phyloP scores from a whole-genome alignment of 2,113 vertebrate species.

The Malurus elegans region DNA sequence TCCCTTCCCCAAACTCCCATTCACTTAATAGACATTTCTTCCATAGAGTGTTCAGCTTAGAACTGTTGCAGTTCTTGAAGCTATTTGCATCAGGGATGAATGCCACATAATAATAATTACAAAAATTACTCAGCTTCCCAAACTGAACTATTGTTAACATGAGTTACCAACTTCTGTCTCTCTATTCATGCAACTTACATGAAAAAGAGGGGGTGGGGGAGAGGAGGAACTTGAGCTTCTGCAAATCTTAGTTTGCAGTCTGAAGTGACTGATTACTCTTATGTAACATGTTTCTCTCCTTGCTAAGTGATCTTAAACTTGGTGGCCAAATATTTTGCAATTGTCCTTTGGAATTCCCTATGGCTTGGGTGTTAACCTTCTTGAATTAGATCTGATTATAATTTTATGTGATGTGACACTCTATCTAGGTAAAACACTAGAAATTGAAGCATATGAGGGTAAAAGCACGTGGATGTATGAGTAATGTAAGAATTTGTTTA shows the following conservation, averaged over 20 bases:
- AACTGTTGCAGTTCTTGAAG: background rate
- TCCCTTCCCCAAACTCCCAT: background rate
- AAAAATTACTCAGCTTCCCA: background rate
- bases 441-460: background rate
- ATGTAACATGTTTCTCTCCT: background rate
- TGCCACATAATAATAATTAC: background rate
- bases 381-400: background rate
- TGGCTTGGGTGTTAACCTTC: background rate
- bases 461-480: background rate
- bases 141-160: background rate
- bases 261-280: background rate
- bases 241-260: background rate
- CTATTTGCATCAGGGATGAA: background rate
- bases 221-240: slow-evolving; percentile 50
- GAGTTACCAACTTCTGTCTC: background rate
- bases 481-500: background rate
- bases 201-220: background rate
- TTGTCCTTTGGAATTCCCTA: background rate
- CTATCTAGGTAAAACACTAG: background rate
- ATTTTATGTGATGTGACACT: background rate
- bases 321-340: background rate
- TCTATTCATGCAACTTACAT: background rate
- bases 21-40: background rate
- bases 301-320: background rate
- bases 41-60: background rate